phyloP scores from a whole-genome alignment of 2,797 vertebrate genomes.

The Alfaro cultratus region DNA sequence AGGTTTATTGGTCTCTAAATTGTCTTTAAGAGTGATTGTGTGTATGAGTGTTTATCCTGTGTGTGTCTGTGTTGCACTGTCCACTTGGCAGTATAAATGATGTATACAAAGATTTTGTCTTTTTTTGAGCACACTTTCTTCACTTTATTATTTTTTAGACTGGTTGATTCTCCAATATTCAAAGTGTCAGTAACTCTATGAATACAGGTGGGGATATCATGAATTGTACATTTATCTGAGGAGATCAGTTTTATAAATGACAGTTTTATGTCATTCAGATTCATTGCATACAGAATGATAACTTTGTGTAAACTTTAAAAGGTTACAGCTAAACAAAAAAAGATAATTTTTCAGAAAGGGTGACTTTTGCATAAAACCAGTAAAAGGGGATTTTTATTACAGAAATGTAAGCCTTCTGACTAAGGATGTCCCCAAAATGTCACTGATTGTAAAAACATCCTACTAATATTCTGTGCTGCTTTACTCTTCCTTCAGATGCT shows the following conservation, averaged over 20 bases:
- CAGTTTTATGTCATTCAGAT: neutral
- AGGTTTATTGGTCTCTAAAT: neutral
- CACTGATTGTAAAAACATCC: neutral
- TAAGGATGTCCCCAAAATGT: neutral
- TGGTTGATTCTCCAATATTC: neutral
- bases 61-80: neutral
- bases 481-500: neutral
- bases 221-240: neutral
- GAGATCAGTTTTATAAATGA: neutral
- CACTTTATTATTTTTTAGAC: neutral
- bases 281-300: neutral
- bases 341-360: neutral
- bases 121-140: neutral
- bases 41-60: neutral
- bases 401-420: neutral
- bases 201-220: neutral
- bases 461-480: neutral
- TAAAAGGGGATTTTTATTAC: neutral
- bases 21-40: neutral
- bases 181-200: neutral
- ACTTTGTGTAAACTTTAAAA: neutral
- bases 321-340: neutral
- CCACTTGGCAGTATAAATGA: neutral
- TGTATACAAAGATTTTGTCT: neutral
- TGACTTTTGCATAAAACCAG: neutral